Base-by-base conservation (phyloP, 37 sponge, comb jelly and placozoan species). In the Hormiphora californensis region DNA sequence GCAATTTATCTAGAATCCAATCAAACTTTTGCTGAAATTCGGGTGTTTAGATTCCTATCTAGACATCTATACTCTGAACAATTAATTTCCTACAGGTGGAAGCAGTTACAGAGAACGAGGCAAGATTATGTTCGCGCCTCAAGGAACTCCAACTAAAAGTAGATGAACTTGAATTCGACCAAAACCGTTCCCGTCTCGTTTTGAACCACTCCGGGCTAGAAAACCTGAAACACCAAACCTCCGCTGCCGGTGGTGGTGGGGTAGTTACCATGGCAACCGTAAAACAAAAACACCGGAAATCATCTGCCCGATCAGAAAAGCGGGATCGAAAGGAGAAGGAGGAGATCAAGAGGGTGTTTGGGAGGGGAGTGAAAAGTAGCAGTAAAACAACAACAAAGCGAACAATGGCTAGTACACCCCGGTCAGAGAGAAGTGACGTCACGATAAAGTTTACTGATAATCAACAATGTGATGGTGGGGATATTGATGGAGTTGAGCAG, bases 371-470 rank as follows among this genome's bases (percentile, higher is more conserved):
- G 3, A 73, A 8, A 34, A 2, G 34, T 15, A 40, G 46, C 19
- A 73, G 41, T 43, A 11, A 27, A 73, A 46, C 44, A 17, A 39
- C 12, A 36, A 65, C 31, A 39, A 15, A 65, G 9, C 43, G 81
- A 21, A 11, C 9, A 73, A 46, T 46, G 1, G 43, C 81, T 1
- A 73, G 81, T 17, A 32, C 81, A 41, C 81, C 81, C 19, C 33
- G 35, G 11, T 1, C 37, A 36, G 67, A 65, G 34, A 73, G 23
- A 21, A 73, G 81, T 40, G 81, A 73, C 32, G 21, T 46, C 39
- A 73, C 81, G 28, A 73, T 73, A 1, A 73, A 73, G 81, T 73
- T 73, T 40, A 41, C 35, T 21, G 81, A 73, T 19, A 73, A 41
- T 17, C n/a, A n/a, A n/a, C n/a, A n/a, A n/a, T n/a, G n/a, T n/a